Evolutionary conservation across 2,888 invertebrate species (phyloP).

Genomic region (Nebria salina): DNA sequence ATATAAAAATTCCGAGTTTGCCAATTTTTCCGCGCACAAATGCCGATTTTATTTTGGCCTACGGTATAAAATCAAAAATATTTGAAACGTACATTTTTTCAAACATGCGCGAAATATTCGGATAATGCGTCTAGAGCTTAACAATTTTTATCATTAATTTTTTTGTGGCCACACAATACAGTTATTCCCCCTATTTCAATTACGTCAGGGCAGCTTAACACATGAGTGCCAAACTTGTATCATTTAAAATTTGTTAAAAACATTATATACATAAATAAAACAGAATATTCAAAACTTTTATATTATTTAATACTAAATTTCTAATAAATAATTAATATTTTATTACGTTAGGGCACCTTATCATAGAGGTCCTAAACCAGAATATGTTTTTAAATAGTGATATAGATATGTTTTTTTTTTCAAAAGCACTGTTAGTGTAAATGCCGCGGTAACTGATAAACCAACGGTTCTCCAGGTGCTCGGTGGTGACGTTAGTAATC

Average conservation of each 20-base stretch:
- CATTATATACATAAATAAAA: too few relatives aligned
- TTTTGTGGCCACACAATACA: not conserved
- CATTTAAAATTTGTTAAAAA: too few relatives aligned
- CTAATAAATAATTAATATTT: too few relatives aligned
- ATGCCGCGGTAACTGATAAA: not conserved
- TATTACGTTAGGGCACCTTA: too few relatives aligned
- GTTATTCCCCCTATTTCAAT: too few relatives aligned
- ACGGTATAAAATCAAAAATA: not conserved
- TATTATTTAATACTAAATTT: too few relatives aligned
- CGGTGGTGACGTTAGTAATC: not conserved
- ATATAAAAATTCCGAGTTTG: not conserved
- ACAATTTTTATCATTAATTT: not conserved
- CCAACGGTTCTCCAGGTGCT: conserved; percentile 2
- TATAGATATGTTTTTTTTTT: too few relatives aligned
- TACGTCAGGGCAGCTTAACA: too few relatives aligned
- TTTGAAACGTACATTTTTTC: not conserved
- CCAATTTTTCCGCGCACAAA: not conserved
- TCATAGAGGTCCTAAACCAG: too few relatives aligned
- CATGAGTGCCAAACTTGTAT: too few relatives aligned
- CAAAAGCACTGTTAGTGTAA: not conserved
- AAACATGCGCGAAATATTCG: not conserved
- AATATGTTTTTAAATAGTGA: too few relatives aligned
- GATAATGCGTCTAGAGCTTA: not conserved
- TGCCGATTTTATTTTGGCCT: not conserved
- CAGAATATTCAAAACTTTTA: too few relatives aligned